These are phyloP conservation scores for Meriones unguiculatus DNA, from an alignment of 2,113 vertebrate genomes.

Conservation along the genomic window DNA sequence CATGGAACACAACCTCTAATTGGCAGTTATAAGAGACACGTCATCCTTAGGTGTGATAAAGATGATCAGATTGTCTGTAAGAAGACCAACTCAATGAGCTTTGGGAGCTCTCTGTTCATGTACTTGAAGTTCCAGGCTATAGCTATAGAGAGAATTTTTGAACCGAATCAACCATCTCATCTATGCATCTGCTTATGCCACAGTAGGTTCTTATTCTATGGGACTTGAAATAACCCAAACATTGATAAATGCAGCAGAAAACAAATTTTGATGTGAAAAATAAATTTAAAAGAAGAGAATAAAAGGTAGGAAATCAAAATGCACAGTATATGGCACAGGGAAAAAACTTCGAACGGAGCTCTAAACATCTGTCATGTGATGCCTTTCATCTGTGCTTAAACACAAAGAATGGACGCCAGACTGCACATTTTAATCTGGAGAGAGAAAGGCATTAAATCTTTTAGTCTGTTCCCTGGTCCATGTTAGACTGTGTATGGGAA, in stretches of 20 bases:
- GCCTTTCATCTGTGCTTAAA: slow-evolving; percentile 37
- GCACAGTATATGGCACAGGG: background rate
- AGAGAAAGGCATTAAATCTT: background rate
- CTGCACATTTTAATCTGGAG: background rate
- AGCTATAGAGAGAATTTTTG: slow-evolving; percentile 22
- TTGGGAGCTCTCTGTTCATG: background rate
- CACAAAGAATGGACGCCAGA: background rate
- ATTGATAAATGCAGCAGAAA: background rate
- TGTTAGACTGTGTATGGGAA: background rate
- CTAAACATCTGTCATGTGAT: slow-evolving; percentile 33
- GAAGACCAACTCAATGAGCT: background rate
- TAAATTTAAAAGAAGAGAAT: slow-evolving; percentile 6
- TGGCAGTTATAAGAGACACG: slow-evolving; percentile 3
- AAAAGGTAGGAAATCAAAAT: slow-evolving; percentile 20
- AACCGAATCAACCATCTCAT: background rate
- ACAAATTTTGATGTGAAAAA: slow-evolving; percentile 40
- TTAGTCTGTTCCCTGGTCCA: background rate
- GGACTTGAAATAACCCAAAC: background rate
- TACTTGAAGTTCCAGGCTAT: background rate
- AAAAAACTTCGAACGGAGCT: slow-evolving; percentile 4
- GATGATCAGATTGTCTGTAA: background rate
- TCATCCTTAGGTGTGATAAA: background rate
- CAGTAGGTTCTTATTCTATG: background rate
- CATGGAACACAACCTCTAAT: background rate
- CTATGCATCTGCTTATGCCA: slow-evolving; percentile 24